A percentile compares a stretch with the other conserved stretches of the same genome.
These are phyloP conservation scores for Varecia variegata DNA, from an alignment of 2,797 vertebrate species.

Conservation along the genomic window DNA sequence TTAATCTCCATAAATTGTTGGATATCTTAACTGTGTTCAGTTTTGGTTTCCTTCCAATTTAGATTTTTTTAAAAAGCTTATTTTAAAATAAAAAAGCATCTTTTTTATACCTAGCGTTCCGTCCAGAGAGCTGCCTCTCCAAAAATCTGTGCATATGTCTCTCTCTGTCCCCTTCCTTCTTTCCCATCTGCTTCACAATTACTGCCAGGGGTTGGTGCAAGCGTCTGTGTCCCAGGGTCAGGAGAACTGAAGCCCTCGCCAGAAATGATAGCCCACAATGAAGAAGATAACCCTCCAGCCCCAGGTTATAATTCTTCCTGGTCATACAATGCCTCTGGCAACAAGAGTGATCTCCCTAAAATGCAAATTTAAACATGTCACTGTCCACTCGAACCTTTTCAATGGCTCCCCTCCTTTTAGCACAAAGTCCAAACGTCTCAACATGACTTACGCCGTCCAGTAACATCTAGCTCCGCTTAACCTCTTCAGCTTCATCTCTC, in stretches of 20 bases:
- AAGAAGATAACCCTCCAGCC: background rate
- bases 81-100: background rate
- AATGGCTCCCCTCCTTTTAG: background rate
- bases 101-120: background rate
- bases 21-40: background rate
- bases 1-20: background rate
- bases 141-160: background rate
- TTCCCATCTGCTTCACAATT: background rate
- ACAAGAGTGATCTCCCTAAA: background rate
- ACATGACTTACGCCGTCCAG: background rate
- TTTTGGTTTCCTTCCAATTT: background rate
- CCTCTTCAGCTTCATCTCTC: background rate
- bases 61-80: background rate
- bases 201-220: background rate
- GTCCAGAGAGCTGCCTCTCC: background rate
- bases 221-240: background rate
- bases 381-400: background rate
- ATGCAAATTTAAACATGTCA: background rate
- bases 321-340: background rate
- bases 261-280: background rate
- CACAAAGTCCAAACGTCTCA: background rate
- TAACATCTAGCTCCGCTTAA: background rate
- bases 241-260: background rate
- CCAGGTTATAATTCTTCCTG: background rate
- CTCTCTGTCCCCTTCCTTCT: background rate